Evolutionary conservation across 2,113 vertebrate genomes (phyloP).

Genomic region (Sapajus apella): DNA sequence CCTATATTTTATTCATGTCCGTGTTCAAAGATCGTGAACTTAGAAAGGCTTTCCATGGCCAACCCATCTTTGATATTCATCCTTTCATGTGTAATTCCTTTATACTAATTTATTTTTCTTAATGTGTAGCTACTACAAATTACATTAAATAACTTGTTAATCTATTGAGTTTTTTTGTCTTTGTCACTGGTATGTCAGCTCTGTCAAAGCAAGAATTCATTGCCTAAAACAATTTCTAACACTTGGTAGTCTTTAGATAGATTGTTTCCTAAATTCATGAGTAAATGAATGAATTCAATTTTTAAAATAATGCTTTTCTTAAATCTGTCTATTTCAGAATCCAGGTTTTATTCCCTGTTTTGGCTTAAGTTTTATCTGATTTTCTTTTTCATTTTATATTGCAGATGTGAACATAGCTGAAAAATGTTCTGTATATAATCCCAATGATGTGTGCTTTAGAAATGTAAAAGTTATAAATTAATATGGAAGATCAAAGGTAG

Average conservation of each 20-base stretch:
- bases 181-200: not conserved
- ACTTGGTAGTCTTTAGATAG: not conserved
- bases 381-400: not conserved
- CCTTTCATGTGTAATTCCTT: constrained; percentile 41
- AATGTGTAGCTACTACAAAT: constrained; percentile 29
- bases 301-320: not conserved
- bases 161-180: not conserved
- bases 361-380: not conserved
- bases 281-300: not conserved
- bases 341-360: not conserved
- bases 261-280: not conserved
- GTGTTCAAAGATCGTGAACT: constrained; percentile 53
- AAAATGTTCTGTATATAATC: constrained; percentile 4
- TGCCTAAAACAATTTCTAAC: not conserved
- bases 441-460: not conserved
- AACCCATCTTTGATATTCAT: not conserved
- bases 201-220: not conserved
- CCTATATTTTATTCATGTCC: constrained; percentile 46
- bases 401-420: not conserved
- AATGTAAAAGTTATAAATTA: constrained; percentile 14
- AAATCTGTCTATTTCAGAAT: not conserved
- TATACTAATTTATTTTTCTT: not conserved
- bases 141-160: not conserved
- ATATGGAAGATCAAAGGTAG: not conserved
- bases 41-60: not conserved